Percentiles rank a stretch among this genome's conserved stretches.
phyloP scores from a whole-genome alignment of 2,888 invertebrate species.

The Spisula solida region DNA sequence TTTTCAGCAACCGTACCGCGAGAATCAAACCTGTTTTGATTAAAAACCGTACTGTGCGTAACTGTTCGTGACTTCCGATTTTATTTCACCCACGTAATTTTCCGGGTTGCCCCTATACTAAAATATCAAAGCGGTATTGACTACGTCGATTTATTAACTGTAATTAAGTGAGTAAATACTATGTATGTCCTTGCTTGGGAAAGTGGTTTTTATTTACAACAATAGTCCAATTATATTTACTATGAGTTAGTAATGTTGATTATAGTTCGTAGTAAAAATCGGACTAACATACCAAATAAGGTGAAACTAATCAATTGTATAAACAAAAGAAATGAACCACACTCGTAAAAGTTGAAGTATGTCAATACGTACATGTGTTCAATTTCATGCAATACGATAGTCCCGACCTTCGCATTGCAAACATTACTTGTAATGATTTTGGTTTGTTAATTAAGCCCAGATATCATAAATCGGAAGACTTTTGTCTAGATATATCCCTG shows the following conservation, averaged over 20 bases:
- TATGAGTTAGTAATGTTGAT: not conserved
- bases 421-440: not conserved
- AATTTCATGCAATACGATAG: not conserved
- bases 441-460: not conserved
- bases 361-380: not conserved
- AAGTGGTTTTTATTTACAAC: not conserved
- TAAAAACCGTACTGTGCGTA: not conserved
- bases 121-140: not conserved
- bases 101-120: not conserved
- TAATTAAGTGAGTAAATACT: conserved; percentile 2
- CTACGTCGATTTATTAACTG: not conserved
- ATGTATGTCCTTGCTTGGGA: not conserved
- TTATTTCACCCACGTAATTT: not conserved
- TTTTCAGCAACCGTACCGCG: no score
- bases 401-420: not conserved
- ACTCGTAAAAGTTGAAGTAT: not conserved
- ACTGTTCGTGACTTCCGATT: not conserved
- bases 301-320: not conserved
- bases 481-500: not conserved
- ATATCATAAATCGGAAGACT: not conserved
- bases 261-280: not conserved
- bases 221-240: not conserved
- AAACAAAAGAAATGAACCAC: not conserved
- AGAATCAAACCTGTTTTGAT: not conserved
- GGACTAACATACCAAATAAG: not conserved